These are phyloP conservation scores for Tamandua tetradactyla DNA, from an alignment of 2,797 vertebrate species.

Conservation along the genomic window DNA sequence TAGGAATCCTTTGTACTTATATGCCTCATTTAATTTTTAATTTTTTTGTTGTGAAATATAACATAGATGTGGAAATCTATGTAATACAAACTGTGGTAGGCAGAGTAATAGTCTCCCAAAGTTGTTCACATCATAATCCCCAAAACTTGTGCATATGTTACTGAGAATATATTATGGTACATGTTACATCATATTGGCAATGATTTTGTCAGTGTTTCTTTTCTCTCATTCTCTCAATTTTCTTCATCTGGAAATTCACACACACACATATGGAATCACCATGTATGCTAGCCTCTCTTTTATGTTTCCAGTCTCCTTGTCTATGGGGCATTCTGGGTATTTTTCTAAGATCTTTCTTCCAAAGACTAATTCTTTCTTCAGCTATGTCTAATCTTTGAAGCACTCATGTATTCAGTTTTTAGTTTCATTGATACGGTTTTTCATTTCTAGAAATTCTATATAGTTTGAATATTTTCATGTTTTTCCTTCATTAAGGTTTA, in stretches of 20 bases:
- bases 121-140: neutral
- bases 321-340: neutral
- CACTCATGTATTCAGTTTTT: neutral
- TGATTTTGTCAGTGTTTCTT: neutral
- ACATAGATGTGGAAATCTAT: neutral
- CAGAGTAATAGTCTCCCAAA: neutral
- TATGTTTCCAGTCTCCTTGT: neutral
- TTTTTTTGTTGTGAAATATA: conserved; percentile 15
- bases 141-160: neutral
- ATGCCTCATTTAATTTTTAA: neutral
- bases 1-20: conserved; percentile 26
- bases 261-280: neutral
- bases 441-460: neutral
- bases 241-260: neutral
- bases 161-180: neutral
- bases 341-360: conserved; percentile 1
- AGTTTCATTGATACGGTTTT: neutral
- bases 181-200: neutral
- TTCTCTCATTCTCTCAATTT: neutral
- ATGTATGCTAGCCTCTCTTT: neutral
- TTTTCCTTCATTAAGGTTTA: conserved; percentile 18
- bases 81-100: neutral
- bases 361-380: neutral
- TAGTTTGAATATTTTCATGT: neutral
- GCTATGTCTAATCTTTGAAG: neutral